Evolutionary conservation across 23 tunicate species (phyloP).

Genomic region (Ciona savignyi): DNA sequence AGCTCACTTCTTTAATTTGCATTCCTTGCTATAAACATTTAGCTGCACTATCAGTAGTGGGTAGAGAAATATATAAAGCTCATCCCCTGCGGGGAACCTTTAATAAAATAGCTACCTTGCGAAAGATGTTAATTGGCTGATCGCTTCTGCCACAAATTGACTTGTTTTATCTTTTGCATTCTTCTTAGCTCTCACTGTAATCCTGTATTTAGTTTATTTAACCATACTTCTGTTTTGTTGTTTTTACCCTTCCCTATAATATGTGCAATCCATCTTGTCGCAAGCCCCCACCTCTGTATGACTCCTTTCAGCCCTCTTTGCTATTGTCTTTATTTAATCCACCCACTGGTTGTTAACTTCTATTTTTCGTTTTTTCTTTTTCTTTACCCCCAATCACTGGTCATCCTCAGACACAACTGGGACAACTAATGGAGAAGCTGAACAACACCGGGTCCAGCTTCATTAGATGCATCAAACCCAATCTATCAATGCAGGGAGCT

Average conservation of each 20-base stretch:
- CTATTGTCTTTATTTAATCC: neutral
- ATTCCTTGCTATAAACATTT: neutral
- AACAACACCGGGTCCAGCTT: constrained; percentile 87
- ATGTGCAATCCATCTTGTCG: too few species aligned
- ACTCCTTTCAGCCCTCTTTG: neutral
- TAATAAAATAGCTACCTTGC: too few species aligned
- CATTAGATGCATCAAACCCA: constrained; percentile 98
- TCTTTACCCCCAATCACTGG: too few species aligned
- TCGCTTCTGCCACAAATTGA: neutral
- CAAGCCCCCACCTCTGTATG: neutral
- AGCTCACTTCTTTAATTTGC: neutral
- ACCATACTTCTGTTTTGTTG: too few species aligned
- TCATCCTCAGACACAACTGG: constrained; percentile 62
- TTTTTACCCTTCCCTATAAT: too few species aligned
- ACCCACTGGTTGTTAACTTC: neutral
- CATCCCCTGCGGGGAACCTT: too few species aligned
- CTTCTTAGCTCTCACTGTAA: neutral
- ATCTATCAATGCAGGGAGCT: constrained; percentile 68
- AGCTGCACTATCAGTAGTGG: neutral
- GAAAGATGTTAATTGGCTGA: too few species aligned
- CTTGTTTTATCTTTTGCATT: neutral
- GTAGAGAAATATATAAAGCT: too few species aligned
- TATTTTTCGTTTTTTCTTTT: neutral
- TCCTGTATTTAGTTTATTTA: too few species aligned
- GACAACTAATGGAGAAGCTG: constrained; percentile 66